Conservation (phyloP, 1,140 invertebrate genomes). For the Diabrotica virgifera region DNA sequence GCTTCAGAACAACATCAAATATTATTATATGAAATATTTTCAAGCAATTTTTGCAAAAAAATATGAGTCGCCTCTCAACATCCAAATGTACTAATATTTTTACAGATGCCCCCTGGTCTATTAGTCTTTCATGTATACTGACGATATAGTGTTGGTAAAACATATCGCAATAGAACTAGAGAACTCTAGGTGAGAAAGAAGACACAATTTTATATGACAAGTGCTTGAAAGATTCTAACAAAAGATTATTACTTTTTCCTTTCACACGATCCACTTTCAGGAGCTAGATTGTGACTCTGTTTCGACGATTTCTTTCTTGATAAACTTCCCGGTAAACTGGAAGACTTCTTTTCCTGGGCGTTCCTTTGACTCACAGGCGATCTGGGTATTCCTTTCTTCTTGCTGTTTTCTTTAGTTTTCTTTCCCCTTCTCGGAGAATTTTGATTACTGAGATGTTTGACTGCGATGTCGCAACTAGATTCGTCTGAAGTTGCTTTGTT, state of each 20-base stretch:
- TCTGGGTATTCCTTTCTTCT: constrained; percentile 58
- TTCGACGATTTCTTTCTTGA: constrained; percentile 62
- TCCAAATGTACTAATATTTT: no score
- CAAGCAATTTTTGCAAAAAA: no score
- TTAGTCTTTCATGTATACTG: no score
- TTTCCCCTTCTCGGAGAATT: constrained; percentile 53
- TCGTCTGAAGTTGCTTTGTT: constrained; percentile 57
- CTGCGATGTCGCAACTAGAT: constrained; percentile 58
- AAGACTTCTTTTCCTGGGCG: constrained; percentile 38
- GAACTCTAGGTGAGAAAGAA: no score
- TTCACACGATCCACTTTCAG: neutral
- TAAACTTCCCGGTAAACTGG: constrained; percentile 59
- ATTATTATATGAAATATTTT: no score
- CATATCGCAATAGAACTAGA: no score
- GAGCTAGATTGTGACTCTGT: constrained; percentile 19
- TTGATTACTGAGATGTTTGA: constrained; percentile 46
- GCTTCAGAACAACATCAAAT: no score
- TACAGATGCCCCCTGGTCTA: no score
- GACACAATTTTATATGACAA: no score
- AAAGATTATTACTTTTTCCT: neutral
- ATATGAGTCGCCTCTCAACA: no score
- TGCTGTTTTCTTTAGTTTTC: constrained; percentile 62
- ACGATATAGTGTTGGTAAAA: no score
- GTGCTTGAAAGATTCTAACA: no score
- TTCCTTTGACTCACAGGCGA: constrained; percentile 37